Evolutionary conservation across 2,888 invertebrate genomes (phyloP).

Genomic region (Schizaphis graminum): DNA sequence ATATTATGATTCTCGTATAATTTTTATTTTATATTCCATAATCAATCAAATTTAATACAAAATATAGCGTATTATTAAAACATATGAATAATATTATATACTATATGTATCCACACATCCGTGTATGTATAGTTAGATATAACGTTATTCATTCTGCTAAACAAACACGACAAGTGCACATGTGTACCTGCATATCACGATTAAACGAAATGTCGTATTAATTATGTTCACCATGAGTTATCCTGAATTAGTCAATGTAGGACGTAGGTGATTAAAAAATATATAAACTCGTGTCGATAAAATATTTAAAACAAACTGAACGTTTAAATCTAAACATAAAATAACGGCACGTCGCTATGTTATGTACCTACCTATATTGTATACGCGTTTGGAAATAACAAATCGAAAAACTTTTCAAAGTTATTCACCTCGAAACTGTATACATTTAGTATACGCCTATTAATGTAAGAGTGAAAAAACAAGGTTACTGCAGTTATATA

Average conservation of each 20-base stretch:
- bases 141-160: background rate
- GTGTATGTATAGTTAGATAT: background rate
- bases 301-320: background rate
- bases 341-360: background rate
- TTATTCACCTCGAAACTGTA: background rate
- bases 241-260: background rate
- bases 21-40: background rate
- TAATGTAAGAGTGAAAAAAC: background rate
- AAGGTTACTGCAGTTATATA: background rate
- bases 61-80: background rate
- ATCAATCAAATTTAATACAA: background rate
- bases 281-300: background rate
- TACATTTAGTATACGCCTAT: background rate
- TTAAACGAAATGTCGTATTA: constrained; percentile 25
- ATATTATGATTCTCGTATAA: background rate
- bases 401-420: background rate
- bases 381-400: background rate
- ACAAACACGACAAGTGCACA: constrained; percentile 12
- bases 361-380: background rate
- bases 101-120: background rate
- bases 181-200: background rate
- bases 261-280: background rate
- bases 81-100: background rate
- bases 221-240: background rate
- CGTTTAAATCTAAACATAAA: background rate